These are phyloP conservation scores for Boloria euphrosyne DNA, from an alignment of 2,888 invertebrate species.

Conservation along the genomic window DNA sequence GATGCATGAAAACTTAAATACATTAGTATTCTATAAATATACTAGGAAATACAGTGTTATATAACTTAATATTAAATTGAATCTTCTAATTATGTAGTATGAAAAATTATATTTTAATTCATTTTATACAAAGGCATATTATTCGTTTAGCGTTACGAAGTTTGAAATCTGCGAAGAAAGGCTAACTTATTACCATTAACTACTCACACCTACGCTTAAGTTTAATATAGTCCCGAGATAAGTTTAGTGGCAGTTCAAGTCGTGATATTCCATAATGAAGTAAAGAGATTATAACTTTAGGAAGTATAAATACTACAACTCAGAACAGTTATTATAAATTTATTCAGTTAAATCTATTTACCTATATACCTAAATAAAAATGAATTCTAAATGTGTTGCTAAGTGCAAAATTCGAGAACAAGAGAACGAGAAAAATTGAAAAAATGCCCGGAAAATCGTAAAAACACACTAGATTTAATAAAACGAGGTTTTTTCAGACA, in stretches of 20 bases:
- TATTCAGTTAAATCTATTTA: neutral
- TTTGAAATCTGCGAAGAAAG: constrained; percentile 21
- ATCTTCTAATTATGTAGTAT: neutral
- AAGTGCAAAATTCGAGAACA: too few relatives aligned
- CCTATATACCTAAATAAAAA: too few relatives aligned
- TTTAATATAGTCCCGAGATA: constrained; percentile 26
- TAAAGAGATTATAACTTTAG: constrained; percentile 20
- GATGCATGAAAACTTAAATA: neutral
- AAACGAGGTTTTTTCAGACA: too few relatives aligned
- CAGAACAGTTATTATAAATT: neutral
- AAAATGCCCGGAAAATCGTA: too few relatives aligned
- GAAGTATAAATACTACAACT: neutral
- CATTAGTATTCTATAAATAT: neutral
- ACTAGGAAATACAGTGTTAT: too few relatives aligned
- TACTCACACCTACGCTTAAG: constrained; percentile 19
- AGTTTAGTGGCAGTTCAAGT: constrained; percentile 33
- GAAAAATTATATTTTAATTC: neutral
- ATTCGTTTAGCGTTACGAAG: neutral
- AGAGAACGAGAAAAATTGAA: too few relatives aligned
- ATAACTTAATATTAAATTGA: too few relatives aligned
- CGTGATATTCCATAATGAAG: constrained; percentile 39
- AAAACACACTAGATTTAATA: too few relatives aligned
- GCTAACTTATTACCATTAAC: constrained; percentile 13
- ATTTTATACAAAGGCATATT: too few relatives aligned
- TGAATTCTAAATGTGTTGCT: too few relatives aligned